Percentiles rank a stretch among this genome's conserved stretches.
Evolutionary conservation across 2,888 invertebrate species (phyloP).

Genomic region (Chaitophorus viminalis): DNA sequence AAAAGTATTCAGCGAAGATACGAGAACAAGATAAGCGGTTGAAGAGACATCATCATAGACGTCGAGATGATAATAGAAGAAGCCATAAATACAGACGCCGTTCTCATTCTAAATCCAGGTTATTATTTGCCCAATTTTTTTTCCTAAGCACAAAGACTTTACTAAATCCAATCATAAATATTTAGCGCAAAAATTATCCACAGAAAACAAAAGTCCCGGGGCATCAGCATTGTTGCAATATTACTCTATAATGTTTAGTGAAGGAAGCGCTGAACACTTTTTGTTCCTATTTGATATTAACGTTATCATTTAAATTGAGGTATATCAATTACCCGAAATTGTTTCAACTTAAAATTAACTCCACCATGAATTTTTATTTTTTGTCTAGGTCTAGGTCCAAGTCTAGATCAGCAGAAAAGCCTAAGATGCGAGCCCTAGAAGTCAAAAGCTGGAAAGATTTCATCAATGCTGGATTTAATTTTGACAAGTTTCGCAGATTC

Average conservation of each 20-base stretch:
- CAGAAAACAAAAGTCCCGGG: conserved; percentile 60
- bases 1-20: conserved; percentile 55
- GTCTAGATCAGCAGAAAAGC: conserved; percentile 60
- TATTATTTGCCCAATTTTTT: conserved; percentile 55
- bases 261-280: conserved; percentile 61
- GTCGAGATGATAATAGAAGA: conserved; percentile 56
- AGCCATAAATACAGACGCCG: conserved; percentile 56
- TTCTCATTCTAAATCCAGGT: conserved; percentile 61
- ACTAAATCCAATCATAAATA: conserved; percentile 60
- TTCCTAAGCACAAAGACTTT: conserved; percentile 36
- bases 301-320: conserved; percentile 60
- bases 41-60: conserved; percentile 48
- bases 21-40: conserved; percentile 50
- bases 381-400: conserved; percentile 44
- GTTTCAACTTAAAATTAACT: conserved; percentile 51
- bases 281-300: conserved; percentile 62
- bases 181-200: conserved; percentile 61
- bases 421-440: conserved; percentile 60
- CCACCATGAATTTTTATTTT: conserved; percentile 20
- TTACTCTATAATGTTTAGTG: conserved; percentile 58
- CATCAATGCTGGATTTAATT: conserved; percentile 58
- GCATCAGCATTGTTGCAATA: conserved; percentile 59
- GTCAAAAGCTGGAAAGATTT: conserved; percentile 63
- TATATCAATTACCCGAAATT: conserved; percentile 60
- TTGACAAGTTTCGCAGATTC: conserved; percentile 60